phyloP scores from a whole-genome alignment of 2,797 vertebrate genomes.

The Chromobotia macracanthus region DNA sequence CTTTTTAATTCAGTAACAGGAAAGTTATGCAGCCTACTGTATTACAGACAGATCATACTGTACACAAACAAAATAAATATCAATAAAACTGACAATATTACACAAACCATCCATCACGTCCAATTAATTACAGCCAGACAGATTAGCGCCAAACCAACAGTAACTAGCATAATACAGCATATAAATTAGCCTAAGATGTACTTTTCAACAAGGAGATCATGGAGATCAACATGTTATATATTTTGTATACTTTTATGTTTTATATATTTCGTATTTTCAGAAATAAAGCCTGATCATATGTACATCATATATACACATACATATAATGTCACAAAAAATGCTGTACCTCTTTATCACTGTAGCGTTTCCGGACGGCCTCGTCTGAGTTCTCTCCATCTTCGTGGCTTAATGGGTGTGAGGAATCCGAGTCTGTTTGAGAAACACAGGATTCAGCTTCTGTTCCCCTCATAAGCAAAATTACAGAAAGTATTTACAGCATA shows the following conservation, averaged over 20 bases:
- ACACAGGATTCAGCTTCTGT: constrained; percentile 36
- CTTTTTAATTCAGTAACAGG: constrained; percentile 18
- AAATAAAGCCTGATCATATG: too few species aligned
- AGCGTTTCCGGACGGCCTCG: constrained; percentile 87
- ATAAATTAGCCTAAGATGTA: too few species aligned
- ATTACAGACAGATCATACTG: neutral
- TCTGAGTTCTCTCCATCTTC: constrained; percentile 88
- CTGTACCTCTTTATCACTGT: constrained; percentile 97
- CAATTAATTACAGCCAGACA: neutral
- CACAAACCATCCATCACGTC: neutral
- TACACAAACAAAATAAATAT: neutral
- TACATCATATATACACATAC: neutral
- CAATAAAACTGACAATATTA: constrained; percentile 6
- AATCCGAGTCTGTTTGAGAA: constrained; percentile 88
- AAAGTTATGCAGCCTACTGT: neutral
- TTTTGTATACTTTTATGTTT: too few species aligned
- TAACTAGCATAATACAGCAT: too few species aligned
- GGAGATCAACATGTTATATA: too few species aligned
- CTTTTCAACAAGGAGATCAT: too few species aligned
- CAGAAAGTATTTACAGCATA: too few species aligned
- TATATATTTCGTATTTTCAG: too few species aligned
- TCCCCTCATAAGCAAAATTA: constrained; percentile 6
- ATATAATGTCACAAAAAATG: constrained; percentile 7
- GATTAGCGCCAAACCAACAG: too few species aligned
- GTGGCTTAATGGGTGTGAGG: constrained; percentile 85